Percentiles rank a stretch among this genome's conserved stretches.
These are phyloP conservation scores for Brienomyrus longianalis DNA, from an alignment of 2,113 vertebrate species.

Conservation along the genomic window DNA sequence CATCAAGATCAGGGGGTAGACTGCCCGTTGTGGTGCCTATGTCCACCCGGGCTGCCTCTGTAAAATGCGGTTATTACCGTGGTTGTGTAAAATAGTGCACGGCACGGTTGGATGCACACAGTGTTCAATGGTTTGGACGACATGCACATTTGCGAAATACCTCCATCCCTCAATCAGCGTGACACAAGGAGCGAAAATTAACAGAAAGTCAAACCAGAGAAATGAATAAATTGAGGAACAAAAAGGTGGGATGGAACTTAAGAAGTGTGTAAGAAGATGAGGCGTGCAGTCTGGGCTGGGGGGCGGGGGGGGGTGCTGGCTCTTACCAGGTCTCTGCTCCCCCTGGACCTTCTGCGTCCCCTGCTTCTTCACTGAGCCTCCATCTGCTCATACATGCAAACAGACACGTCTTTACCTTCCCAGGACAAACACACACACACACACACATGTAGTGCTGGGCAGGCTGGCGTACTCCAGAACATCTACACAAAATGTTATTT, in stretches of 20 bases:
- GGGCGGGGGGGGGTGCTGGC: not conserved
- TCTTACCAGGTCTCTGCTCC: constrained; percentile 64
- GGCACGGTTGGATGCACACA: not conserved
- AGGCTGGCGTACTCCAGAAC: not conserved
- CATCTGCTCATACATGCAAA: constrained; percentile 52
- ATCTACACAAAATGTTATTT: not conserved
- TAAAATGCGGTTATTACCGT: not conserved
- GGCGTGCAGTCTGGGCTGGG: not conserved
- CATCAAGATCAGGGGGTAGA: not conserved
- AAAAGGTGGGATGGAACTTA: not conserved
- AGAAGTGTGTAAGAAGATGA: not conserved
- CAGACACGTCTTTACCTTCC: constrained; percentile 24
- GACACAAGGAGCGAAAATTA: not conserved
- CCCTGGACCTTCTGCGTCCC: constrained; percentile 70
- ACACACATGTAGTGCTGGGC: not conserved
- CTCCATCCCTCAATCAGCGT: not conserved
- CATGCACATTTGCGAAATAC: not conserved
- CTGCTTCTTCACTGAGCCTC: constrained; percentile 66
- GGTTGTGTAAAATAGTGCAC: not conserved
- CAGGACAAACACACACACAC: constrained; percentile 29
- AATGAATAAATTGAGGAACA: not conserved
- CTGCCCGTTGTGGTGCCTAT: not conserved
- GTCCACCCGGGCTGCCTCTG: not conserved
- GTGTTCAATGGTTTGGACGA: not conserved
- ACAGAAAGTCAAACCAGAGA: not conserved